Evolutionary conservation across 2,797 vertebrate species (phyloP).

Genomic region (Morelia viridis): DNA sequence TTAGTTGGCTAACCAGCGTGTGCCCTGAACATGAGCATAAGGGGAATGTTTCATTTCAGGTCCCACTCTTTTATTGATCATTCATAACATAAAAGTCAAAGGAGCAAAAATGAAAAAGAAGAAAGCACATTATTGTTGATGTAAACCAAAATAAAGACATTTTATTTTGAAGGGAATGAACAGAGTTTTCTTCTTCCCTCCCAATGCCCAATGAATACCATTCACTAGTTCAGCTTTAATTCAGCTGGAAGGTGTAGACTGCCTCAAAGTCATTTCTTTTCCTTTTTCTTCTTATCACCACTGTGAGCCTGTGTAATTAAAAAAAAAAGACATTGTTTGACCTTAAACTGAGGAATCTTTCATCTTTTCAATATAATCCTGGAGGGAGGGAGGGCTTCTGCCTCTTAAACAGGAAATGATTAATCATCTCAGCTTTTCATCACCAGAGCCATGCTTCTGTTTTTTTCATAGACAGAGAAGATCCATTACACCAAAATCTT

Average conservation of each 20-base stretch:
- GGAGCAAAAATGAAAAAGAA: not conserved
- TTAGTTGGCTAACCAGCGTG: not conserved
- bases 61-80: not conserved
- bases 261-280: constrained; percentile 38
- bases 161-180: constrained; percentile 53
- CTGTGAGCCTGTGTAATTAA: not conserved
- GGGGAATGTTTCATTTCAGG: not conserved
- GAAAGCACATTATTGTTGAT: not conserved
- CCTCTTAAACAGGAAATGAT: not conserved
- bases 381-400: not conserved
- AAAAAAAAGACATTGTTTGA: not conserved
- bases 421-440: not conserved
- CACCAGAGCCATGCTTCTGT: not conserved
- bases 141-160: constrained; percentile 10
- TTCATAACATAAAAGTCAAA: not conserved
- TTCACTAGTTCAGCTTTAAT: accelerated
- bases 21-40: not conserved
- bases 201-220: not conserved
- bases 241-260: accelerated
- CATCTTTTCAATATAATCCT: not conserved
- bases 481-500: not conserved
- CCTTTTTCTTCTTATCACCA: constrained; percentile 38
- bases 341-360: not conserved
- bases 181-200: not conserved
- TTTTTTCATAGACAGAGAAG: not conserved